Conservation (phyloP, 2,888 invertebrate genomes). For the Acanthococcus lagerstroemiae region DNA sequence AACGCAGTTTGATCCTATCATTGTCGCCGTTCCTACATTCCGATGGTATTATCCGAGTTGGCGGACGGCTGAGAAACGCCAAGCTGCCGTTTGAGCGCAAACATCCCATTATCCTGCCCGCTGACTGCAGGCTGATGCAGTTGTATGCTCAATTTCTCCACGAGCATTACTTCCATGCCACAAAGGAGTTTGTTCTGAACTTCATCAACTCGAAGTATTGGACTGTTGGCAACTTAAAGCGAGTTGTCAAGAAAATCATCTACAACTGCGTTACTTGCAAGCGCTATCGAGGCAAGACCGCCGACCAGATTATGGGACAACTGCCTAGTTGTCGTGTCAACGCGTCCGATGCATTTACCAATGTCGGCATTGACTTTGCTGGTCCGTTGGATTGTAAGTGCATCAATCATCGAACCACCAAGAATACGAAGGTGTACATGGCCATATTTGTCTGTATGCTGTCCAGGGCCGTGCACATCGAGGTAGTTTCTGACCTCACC, state of each 20-base stretch:
- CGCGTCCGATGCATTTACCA: background rate
- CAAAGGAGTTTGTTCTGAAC: background rate
- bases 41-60: background rate
- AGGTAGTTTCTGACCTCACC: slow-evolving; percentile 4
- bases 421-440: background rate
- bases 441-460: slow-evolving; percentile 12
- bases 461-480: slow-evolving; percentile 1
- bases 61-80: background rate
- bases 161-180: background rate
- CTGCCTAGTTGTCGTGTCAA: slow-evolving; percentile 1
- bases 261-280: background rate
- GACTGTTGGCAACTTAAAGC: background rate
- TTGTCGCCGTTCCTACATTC: background rate
- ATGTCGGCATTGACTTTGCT: slow-evolving; percentile 5
- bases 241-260: background rate
- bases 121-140: background rate
- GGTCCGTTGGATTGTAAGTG: slow-evolving; percentile 11
- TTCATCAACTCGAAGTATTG: slow-evolving; percentile 4
- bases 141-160: background rate
- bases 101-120: background rate
- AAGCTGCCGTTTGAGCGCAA: background rate
- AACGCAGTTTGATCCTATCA: no score
- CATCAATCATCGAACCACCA: background rate
- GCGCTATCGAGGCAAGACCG: background rate
- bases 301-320: slow-evolving; percentile 8